A percentile compares a stretch with the other conserved stretches of the same genome.
Evolutionary conservation across 2,797 vertebrate genomes (phyloP).

Genomic region (Nannoperca obscura): DNA sequence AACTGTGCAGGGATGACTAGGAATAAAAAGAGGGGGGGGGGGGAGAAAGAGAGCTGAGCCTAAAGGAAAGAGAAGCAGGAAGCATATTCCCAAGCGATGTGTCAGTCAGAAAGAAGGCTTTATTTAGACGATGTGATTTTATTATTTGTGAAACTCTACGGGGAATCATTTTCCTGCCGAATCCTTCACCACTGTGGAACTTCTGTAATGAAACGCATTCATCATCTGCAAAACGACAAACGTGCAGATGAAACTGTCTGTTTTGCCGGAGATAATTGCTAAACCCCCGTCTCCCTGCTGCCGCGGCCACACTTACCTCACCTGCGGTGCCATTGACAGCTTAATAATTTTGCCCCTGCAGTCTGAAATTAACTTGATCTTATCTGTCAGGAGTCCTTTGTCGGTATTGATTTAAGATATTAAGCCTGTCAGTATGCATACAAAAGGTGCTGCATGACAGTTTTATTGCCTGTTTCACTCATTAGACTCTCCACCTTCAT

Average conservation of each 20-base stretch:
- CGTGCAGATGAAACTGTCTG: constrained; percentile 76
- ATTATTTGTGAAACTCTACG: constrained; percentile 74
- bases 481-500: constrained; percentile 62
- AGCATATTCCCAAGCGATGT: constrained; percentile 67
- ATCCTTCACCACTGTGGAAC: constrained; percentile 64
- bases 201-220: constrained; percentile 86
- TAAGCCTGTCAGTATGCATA: constrained; percentile 78
- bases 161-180: constrained; percentile 70
- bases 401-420: constrained; percentile 84
- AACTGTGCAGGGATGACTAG: constrained; percentile 50
- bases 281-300: constrained; percentile 60
- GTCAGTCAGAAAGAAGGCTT: constrained; percentile 79
- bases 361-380: constrained; percentile 84
- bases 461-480: constrained; percentile 75
- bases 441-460: constrained; percentile 67
- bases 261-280: constrained; percentile 79
- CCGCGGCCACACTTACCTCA: constrained; percentile 38
- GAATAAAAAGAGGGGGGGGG: constrained; percentile 19
- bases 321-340: constrained; percentile 74
- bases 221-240: constrained; percentile 81
- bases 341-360: constrained; percentile 81
- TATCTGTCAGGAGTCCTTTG: constrained; percentile 83
- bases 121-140: constrained; percentile 79
- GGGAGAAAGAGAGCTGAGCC: constrained; percentile 47
- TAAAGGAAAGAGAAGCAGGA: constrained; percentile 57